These are phyloP conservation scores for Metellina segmentata DNA, from an alignment of 2,888 invertebrate species.

Conservation along the genomic window DNA sequence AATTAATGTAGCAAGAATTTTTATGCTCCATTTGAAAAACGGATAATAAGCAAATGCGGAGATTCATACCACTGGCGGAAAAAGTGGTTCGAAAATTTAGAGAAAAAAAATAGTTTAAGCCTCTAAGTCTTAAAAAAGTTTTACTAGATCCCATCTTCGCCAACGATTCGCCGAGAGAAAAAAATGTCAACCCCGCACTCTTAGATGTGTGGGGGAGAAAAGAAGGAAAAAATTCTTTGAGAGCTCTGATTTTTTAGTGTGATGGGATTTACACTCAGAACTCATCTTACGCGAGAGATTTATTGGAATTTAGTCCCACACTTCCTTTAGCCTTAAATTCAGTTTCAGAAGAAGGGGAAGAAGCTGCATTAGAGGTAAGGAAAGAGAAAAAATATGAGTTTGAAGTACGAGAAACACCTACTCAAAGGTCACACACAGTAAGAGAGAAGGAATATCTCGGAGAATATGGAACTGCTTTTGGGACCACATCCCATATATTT, in stretches of 20 bases:
- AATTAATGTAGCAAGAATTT: slow-evolving; percentile 52
- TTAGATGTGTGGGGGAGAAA: background rate
- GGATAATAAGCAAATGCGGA: slow-evolving; percentile 44
- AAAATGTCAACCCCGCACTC: slow-evolving; percentile 18
- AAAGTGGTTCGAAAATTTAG: slow-evolving; percentile 45
- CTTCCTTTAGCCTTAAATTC: slow-evolving; percentile 52
- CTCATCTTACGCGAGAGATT: slow-evolving; percentile 49
- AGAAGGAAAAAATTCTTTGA: slow-evolving; percentile 12
- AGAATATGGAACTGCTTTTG: slow-evolving; percentile 13
- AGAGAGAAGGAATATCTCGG: slow-evolving; percentile 18
- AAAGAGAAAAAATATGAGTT: background rate
- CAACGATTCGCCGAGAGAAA: slow-evolving; percentile 30
- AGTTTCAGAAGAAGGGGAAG: slow-evolving; percentile 35
- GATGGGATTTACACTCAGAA: slow-evolving; percentile 54
- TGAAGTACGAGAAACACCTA: slow-evolving; percentile 22
- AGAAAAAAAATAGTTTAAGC: background rate
- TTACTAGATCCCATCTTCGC: slow-evolving; percentile 42
- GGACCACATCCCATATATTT: slow-evolving; percentile 40
- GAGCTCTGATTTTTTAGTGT: slow-evolving; percentile 53
- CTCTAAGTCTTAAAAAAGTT: slow-evolving; percentile 27
- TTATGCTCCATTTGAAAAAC: slow-evolving; percentile 54
- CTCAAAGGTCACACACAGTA: slow-evolving; percentile 35
- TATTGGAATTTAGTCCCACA: slow-evolving; percentile 58
- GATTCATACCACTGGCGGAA: slow-evolving; percentile 15
- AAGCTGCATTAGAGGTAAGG: slow-evolving; percentile 34